phyloP scores from a whole-genome alignment of 1,140 invertebrate genomes.

The Bradysia coprophila region DNA sequence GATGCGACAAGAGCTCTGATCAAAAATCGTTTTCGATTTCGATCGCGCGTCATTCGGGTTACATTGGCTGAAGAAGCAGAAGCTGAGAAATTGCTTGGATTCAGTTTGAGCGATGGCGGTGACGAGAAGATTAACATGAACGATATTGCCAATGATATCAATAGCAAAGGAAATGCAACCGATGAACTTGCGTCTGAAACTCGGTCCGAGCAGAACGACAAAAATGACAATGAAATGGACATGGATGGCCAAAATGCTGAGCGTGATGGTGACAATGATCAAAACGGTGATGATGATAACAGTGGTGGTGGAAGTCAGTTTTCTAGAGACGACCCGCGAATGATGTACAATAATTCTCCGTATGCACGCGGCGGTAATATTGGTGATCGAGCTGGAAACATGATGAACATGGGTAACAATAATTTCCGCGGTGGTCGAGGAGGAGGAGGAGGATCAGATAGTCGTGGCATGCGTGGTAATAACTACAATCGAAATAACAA shows the following conservation, averaged over 20 bases:
- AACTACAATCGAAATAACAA: neutral
- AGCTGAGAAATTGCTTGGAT: too few relatives aligned
- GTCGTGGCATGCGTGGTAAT: neutral
- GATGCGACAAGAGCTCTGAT: constrained; percentile 48
- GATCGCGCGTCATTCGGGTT: constrained; percentile 39
- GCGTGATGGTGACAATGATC: neutral
- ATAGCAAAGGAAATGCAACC: too few relatives aligned
- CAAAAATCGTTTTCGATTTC: constrained; percentile 49
- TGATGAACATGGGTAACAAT: neutral
- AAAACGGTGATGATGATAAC: neutral
- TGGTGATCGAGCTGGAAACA: neutral
- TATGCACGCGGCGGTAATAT: neutral
- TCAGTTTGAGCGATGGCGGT: too few relatives aligned
- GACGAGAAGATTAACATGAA: constrained; percentile 8
- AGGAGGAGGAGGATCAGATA: too few relatives aligned
- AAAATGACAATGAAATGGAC: neutral
- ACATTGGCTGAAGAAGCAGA: too few relatives aligned
- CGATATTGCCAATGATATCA: neutral
- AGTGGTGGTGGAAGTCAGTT: neutral
- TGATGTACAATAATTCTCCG: neutral
- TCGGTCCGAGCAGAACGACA: too few relatives aligned
- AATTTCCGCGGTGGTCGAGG: too few relatives aligned
- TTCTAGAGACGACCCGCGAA: neutral
- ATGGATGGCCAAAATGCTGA: neutral
- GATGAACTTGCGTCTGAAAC: too few relatives aligned